Base-by-base conservation (phyloP, 2,797 vertebrate genomes). In the Halcyon smyrnensis region DNA sequence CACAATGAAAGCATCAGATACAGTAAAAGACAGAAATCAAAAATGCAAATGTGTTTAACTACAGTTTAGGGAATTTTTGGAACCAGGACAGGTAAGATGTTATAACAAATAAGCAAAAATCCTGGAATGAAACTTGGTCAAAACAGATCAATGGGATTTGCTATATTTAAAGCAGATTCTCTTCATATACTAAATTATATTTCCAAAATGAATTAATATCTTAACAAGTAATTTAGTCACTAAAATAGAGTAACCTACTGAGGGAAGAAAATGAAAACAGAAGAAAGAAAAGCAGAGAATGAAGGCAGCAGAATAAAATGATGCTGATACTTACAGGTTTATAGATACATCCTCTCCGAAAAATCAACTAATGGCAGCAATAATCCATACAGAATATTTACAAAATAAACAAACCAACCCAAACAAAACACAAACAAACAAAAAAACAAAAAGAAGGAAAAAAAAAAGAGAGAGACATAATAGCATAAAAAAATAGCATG, bases 341-440 rank as follows among this genome's bases (percentile, higher is more conserved):
- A 98, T 98, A 98, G 80, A 98, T 41, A 96, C 96, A 98, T 97
- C 98, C 98, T 97, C 98, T 99, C 98, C 97, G 98, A 98, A 98
- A 99, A 95, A 98, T 98, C 80, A 99, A 98, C 99, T 99, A 98
- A 83, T n/a, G 76, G 96, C 71, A 95, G 62, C 94, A 96, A 90
- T 63, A 96, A 93, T 85, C 91, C 89, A 87, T 89, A 97, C 25
- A 67, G 54, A 74, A 48, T 60, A 15, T 50, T 46, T 46, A 43
- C 18, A 17, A 43, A 43, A 18, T 17, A 43, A 43, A 43, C 41
- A 32, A 30, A 53, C 37, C 30, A 53, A 53, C 16, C 17, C 45
- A 46, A 46, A 46, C 45, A 46, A 46, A 46, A 46, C 8, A 46
- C 19, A 41, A 48, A 43, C 17, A 43, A 43, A 43, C 6, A 43